A percentile compares a stretch with the other conserved stretches of the same genome.
phyloP scores from a whole-genome alignment of 2,797 vertebrate species.

The Neosilurus mollespiculum region DNA sequence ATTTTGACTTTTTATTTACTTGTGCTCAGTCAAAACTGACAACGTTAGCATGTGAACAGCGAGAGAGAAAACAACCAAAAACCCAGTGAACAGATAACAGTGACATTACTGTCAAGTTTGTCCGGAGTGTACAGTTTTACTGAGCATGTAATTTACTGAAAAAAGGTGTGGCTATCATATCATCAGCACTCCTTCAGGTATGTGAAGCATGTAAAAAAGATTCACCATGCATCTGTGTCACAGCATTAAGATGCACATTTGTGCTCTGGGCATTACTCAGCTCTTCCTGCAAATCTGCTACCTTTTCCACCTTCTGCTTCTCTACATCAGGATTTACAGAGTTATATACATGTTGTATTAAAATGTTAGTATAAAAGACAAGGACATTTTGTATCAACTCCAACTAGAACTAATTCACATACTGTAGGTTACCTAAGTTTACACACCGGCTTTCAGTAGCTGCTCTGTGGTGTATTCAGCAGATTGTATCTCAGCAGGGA shows the following conservation, averaged over 20 bases:
- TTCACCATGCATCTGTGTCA: slow-evolving; percentile 32
- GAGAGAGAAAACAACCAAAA: neutral
- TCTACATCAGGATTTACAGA: slow-evolving; percentile 38
- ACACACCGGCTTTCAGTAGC: slow-evolving; percentile 68
- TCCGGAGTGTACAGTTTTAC: neutral
- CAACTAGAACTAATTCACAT: neutral
- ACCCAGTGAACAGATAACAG: neutral
- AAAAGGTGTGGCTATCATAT: neutral
- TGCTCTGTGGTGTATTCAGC: slow-evolving; percentile 65
- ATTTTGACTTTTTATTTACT: slow-evolving; percentile 29
- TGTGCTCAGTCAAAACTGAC: neutral
- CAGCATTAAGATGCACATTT: slow-evolving; percentile 12
- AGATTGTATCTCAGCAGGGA: slow-evolving; percentile 66
- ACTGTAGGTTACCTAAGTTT: neutral
- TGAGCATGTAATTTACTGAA: slow-evolving; percentile 6
- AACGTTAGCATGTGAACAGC: neutral
- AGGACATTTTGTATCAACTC: neutral
- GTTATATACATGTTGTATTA: slow-evolving; percentile 2
- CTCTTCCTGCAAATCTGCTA: slow-evolving; percentile 42
- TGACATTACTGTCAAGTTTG: neutral
- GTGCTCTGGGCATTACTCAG: slow-evolving; percentile 31
- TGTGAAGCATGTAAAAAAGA: neutral
- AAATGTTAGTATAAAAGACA: neutral
- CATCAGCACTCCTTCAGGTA: slow-evolving; percentile 9
- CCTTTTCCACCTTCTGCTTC: slow-evolving; percentile 48